Evolutionary conservation across 2,113 vertebrate species (phyloP).

Genomic region (Petroica traversi): DNA sequence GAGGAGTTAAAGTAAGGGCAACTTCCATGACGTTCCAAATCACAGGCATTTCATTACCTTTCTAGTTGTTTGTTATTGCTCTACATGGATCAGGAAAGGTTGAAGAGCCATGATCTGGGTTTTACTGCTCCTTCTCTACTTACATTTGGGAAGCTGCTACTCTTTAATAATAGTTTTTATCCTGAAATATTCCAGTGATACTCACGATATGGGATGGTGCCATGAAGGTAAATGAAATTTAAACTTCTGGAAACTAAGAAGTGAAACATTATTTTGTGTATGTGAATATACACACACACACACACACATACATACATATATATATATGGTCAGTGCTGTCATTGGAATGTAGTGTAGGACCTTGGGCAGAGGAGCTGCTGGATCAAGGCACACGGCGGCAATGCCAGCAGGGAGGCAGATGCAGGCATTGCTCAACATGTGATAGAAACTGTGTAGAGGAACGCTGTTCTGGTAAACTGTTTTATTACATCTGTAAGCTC

Average conservation of each 20-base stretch:
- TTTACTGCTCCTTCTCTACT: background rate
- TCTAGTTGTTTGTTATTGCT: background rate
- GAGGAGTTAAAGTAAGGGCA: background rate
- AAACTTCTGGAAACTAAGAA: background rate
- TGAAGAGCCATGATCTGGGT: background rate
- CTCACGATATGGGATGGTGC: background rate
- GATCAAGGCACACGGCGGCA: fast-evolving
- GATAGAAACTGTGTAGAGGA: background rate
- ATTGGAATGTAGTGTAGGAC: background rate
- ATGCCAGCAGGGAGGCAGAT: background rate
- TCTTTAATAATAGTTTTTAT: background rate
- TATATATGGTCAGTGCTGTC: fast-evolving
- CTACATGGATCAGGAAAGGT: background rate
- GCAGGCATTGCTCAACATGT: fast-evolving
- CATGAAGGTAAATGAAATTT: background rate
- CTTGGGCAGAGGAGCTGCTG: background rate
- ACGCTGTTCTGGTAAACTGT: background rate
- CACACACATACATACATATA: background rate
- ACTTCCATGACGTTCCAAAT: background rate
- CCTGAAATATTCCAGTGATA: background rate
- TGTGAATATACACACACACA: too few relatives aligned
- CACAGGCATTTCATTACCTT: background rate
- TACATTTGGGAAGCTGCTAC: background rate
- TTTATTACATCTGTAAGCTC: background rate
- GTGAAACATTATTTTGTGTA: background rate